Evolutionary conservation across 1,140 invertebrate genomes (phyloP), one percentile per base, ranked within the genome.

Genomic region (Heterodera carotae): DNA sequence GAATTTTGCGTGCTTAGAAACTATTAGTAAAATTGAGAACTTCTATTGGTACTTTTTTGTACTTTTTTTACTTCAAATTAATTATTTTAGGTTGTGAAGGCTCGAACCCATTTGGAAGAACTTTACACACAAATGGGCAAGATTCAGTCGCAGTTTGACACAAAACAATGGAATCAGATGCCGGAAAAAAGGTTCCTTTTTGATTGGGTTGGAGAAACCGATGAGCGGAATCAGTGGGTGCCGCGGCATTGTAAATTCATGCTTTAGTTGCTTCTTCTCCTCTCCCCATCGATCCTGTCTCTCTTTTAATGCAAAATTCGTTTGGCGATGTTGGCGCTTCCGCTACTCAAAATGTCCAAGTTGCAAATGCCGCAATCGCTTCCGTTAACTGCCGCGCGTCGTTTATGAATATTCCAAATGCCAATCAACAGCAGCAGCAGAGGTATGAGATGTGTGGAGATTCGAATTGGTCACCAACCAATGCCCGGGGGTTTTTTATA

Each of bases 161-260:
- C 15, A 76, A 69, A 34, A 75, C 62, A 31, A 27, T 39, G 27
- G 27, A 76, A 6, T 36, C 68, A 34, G 56, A 70, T 43, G 36
- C 75, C 7, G n/a, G 64, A 77, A 34, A n/a, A n/a, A 86, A 82
- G 69, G 84, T 83, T n/a, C n/a, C n/a, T n/a, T n/a, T n/a, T n/a
- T n/a, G n/a, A n/a, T n/a, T n/a, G n/a, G n/a, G n/a, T n/a, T n/a
- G n/a, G n/a, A n/a, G n/a, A n/a, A n/a, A n/a, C n/a, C n/a, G n/a
- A n/a, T n/a, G n/a, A n/a, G n/a, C n/a, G n/a, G n/a, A n/a, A n/a
- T n/a, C n/a, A n/a, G n/a, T n/a, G n/a, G n/a, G n/a, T n/a, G n/a
- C n/a, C n/a, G n/a, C n/a, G n/a, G n/a, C n/a, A n/a, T n/a, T n/a
- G n/a, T n/a, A n/a, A 56, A n/a, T 56, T 12, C 6, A 6, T 43